A percentile compares a stretch with the other conserved stretches of the same genome.
Evolutionary conservation across 1,140 invertebrate species (phyloP).

Genomic region (Bombus pyrosoma): DNA sequence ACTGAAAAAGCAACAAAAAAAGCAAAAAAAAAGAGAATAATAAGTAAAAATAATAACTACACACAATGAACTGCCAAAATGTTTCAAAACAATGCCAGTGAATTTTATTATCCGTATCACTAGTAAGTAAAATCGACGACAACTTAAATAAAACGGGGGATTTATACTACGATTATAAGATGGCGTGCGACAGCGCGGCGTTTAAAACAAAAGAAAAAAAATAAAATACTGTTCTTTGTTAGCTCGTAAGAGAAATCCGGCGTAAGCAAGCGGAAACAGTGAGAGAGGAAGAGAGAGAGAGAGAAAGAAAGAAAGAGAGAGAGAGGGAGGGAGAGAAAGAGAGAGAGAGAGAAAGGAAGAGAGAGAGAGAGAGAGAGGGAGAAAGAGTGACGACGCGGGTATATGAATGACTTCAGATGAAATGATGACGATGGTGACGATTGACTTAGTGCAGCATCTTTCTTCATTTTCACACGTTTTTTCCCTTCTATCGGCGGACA

Average conservation of each 20-base stretch:
- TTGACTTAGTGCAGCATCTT: constrained; percentile 52
- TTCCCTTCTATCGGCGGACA: constrained; percentile 54
- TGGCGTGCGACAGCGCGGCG: constrained; percentile 70
- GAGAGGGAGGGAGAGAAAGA: fast-evolving
- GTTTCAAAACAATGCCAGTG: constrained; percentile 81
- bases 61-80: constrained; percentile 82
- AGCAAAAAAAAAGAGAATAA: constrained; percentile 50
- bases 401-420: neutral
- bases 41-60: constrained; percentile 52
- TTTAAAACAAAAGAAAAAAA: constrained; percentile 37
- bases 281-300: neutral
- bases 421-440: constrained; percentile 26
- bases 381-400: neutral
- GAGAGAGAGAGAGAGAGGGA: neutral
- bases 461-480: constrained; percentile 47
- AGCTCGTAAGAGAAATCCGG: constrained; percentile 52
- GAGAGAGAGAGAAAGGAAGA: fast-evolving
- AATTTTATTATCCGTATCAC: constrained; percentile 82
- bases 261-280: constrained; percentile 14
- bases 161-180: constrained; percentile 76
- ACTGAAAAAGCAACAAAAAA: constrained; percentile 34
- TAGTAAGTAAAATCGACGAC: constrained; percentile 75
- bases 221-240: constrained; percentile 54
- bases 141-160: constrained; percentile 65
- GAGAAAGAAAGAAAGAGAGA: fast-evolving